Conservation (phyloP, 1,140 invertebrate species). For the Hylyphantes graminicola region DNA sequence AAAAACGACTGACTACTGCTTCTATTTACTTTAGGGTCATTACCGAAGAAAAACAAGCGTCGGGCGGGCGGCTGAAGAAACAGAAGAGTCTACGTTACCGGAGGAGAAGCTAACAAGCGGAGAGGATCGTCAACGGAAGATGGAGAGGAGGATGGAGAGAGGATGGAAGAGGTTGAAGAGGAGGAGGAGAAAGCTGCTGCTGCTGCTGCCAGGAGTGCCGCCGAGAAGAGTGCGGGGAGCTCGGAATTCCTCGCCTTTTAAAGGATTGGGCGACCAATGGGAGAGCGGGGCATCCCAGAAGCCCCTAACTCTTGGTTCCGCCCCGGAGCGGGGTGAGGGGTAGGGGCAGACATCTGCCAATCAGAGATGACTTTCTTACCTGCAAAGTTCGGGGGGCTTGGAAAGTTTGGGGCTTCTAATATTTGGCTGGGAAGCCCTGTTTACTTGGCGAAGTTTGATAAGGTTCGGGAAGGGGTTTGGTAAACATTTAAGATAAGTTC, state of each 20-base stretch:
- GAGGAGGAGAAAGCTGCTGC: background rate
- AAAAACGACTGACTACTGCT: too few relatives aligned
- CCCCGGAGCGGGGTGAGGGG: conserved; percentile 29
- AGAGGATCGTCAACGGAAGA: conserved; percentile 5
- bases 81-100: background rate
- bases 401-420: background rate
- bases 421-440: conserved; percentile 14
- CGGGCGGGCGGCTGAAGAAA: background rate
- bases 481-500: background rate
- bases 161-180: background rate
- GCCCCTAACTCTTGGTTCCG: conserved; percentile 23
- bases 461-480: background rate
- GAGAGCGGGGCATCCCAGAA: conserved; percentile 7
- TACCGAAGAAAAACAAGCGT: background rate
- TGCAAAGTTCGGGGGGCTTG: conserved; percentile 19
- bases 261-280: conserved; percentile 15
- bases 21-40: background rate
- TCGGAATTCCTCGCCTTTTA: conserved; percentile 7
- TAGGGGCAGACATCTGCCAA: conserved; percentile 48
- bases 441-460: background rate
- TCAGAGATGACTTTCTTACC: conserved; percentile 46
- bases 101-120: background rate
- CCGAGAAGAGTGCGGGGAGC: conserved; percentile 39
- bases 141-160: background rate
- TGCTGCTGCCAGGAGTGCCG: conserved; percentile 27